Conservation (phyloP, 1,140 invertebrate species). For the Neotoxoptera formosana region DNA sequence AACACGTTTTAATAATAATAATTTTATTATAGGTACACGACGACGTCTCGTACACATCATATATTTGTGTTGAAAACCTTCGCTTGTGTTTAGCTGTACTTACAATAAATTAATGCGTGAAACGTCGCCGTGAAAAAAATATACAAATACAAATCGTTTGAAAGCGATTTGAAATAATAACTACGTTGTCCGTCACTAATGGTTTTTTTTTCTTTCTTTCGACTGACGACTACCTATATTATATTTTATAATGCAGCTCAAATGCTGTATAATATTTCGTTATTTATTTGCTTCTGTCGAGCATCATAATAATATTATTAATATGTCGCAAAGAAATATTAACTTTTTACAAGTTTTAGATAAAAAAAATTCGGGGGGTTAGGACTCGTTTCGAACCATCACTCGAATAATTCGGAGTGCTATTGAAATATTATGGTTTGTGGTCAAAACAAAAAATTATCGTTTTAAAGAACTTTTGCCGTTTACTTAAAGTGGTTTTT, state of each 20-base stretch:
- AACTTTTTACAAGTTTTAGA: not conserved
- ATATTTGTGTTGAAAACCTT: not conserved
- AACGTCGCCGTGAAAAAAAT: not conserved
- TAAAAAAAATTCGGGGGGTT: not conserved
- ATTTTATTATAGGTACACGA: not conserved
- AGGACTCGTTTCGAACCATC: not conserved
- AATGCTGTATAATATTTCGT: not conserved
- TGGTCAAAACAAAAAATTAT: conserved; percentile 5
- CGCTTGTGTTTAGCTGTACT: not conserved
- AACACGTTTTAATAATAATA: not conserved
- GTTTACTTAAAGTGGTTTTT: conserved; percentile 37
- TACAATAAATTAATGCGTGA: too few relatives aligned
- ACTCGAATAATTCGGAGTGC: not conserved
- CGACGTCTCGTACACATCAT: not conserved
- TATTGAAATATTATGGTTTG: conserved; percentile 2
- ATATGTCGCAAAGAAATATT: not conserved
- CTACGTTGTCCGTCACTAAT: not conserved
- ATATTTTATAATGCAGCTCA: not conserved
- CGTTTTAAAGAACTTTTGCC: conserved; percentile 18
- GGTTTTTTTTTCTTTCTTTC: too few relatives aligned
- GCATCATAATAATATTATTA: not conserved
- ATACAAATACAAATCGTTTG: not conserved
- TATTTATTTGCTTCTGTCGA: not conserved
- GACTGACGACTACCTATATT: not conserved
- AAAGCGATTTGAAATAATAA: not conserved